phyloP scores from a whole-genome alignment of 1,140 invertebrate genomes.

The Trissolcus basalis region DNA sequence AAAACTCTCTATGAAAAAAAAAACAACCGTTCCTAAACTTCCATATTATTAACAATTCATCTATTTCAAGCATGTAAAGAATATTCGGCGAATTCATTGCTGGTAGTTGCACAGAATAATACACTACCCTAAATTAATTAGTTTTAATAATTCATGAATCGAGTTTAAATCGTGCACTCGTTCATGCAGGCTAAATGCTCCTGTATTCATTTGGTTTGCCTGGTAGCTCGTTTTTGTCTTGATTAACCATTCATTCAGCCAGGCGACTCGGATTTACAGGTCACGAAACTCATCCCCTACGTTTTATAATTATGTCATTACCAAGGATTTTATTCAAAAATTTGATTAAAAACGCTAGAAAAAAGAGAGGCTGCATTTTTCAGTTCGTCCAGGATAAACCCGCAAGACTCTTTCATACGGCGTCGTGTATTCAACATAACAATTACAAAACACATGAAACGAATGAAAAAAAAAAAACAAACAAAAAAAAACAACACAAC shows the following conservation, averaged over 20 bases:
- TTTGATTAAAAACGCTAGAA: slow-evolving; percentile 36
- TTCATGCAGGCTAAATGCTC: slow-evolving; percentile 53
- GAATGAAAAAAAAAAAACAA: no score
- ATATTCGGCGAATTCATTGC: slow-evolving; percentile 35
- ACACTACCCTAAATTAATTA: slow-evolving; percentile 57
- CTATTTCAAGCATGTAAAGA: neutral
- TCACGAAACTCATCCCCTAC: slow-evolving; percentile 55
- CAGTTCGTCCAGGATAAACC: neutral
- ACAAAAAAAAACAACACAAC: no score
- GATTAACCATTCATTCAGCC: slow-evolving; percentile 57
- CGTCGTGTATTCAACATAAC: no score
- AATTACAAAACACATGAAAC: no score
- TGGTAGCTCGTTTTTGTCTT: slow-evolving; percentile 56
- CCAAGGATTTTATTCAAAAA: slow-evolving; percentile 36
- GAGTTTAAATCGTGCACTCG: slow-evolving; percentile 49
- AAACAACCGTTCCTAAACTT: no score
- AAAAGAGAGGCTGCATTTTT: slow-evolving; percentile 12
- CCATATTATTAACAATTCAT: no score
- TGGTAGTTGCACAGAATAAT: slow-evolving; percentile 54
- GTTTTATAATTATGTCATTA: slow-evolving; percentile 58
- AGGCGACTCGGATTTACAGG: slow-evolving; percentile 56
- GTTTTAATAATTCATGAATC: slow-evolving; percentile 59
- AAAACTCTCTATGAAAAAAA: no score
- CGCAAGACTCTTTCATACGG: neutral
- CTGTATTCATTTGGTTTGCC: slow-evolving; percentile 54